These are phyloP conservation scores for Orius insidiosus DNA, from an alignment of 1,140 invertebrate genomes.

Conservation along the genomic window DNA sequence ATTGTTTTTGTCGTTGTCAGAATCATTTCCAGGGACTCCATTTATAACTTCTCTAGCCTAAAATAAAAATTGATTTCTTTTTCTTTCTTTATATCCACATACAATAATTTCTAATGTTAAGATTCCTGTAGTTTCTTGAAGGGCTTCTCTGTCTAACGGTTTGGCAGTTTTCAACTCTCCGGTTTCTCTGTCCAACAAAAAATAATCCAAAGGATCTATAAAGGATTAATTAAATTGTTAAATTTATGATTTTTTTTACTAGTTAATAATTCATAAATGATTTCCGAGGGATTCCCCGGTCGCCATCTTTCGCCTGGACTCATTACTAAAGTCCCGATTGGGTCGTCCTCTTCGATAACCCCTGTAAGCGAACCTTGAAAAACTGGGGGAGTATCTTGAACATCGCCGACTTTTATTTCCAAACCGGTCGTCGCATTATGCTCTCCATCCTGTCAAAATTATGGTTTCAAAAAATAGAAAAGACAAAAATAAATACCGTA, in stretches of 20 bases:
- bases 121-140: constrained; percentile 58
- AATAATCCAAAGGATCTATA: constrained; percentile 78
- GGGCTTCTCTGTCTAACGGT: constrained; percentile 63
- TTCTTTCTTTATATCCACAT: constrained; percentile 22
- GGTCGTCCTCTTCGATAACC: constrained; percentile 63
- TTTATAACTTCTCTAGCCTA: constrained; percentile 60
- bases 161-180: constrained; percentile 69
- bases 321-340: constrained; percentile 66
- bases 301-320: constrained; percentile 63
- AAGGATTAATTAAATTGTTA: constrained; percentile 10
- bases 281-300: constrained; percentile 58
- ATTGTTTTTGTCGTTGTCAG: constrained; percentile 45
- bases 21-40: constrained; percentile 45
- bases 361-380: constrained; percentile 64
- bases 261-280: constrained; percentile 58
- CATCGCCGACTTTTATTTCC: constrained; percentile 58
- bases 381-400: constrained; percentile 65
- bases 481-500: no score
- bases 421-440: constrained; percentile 52
- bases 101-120: constrained; percentile 51
- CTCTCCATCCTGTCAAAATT: constrained; percentile 49
- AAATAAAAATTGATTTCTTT: constrained; percentile 13
- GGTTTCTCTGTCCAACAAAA: constrained; percentile 53
- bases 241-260: constrained; percentile 36
- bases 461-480: no score